phyloP scores from a whole-genome alignment of 1,140 invertebrate species.

The Octopus bimaculoides region DNA sequence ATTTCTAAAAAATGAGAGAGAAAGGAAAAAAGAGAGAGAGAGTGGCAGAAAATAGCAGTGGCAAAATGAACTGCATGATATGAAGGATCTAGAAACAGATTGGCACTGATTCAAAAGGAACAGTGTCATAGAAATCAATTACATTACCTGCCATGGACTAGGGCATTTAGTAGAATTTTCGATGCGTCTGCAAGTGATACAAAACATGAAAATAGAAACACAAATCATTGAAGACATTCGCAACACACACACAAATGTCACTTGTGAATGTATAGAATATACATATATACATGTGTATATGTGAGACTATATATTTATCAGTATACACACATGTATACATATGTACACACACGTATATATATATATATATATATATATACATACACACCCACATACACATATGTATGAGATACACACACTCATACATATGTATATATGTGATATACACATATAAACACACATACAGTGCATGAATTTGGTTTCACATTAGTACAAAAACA shows the following conservation, averaged over 20 bases:
- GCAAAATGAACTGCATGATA: too few relatives aligned
- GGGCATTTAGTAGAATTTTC: constrained; percentile 6
- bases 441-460: too few relatives aligned
- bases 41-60: too few relatives aligned
- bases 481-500: too few relatives aligned
- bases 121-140: background rate
- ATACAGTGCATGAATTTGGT: too few relatives aligned
- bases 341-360: background rate
- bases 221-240: background rate
- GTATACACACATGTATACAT: background rate
- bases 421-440: too few relatives aligned
- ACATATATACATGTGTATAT: background rate
- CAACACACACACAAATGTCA: background rate
- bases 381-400: background rate
- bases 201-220: background rate
- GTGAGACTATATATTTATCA: background rate
- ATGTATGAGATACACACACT: background rate
- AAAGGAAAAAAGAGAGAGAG: too few relatives aligned
- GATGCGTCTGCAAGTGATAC: constrained; percentile 2
- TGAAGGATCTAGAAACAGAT: too few relatives aligned
- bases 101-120: background rate
- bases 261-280: background rate
- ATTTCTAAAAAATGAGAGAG: too few relatives aligned
- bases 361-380: background rate
- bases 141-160: constrained; percentile 9